phyloP scores from a whole-genome alignment of 30 jellyfish, hydroid and myxozoan species.

The Haliclystus octoradiatus region DNA sequence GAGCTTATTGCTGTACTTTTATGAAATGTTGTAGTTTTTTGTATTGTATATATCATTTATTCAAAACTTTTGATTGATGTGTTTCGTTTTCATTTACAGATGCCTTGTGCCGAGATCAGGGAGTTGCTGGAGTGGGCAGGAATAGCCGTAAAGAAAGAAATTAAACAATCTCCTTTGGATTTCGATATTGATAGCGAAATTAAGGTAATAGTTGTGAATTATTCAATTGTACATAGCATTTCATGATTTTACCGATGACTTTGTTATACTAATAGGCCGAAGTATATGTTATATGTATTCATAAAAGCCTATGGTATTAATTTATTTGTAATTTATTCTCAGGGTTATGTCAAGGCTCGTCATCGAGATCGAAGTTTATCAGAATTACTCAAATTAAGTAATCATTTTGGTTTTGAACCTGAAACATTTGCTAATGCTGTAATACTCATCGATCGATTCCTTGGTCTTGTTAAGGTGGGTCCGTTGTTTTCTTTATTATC shows the following conservation, averaged over 20 bases:
- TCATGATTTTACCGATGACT: no score
- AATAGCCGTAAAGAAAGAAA: background rate
- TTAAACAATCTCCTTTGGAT: background rate
- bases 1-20: no score
- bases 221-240: no score
- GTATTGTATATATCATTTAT: no score
- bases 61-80: no score
- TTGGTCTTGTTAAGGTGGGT: slow-evolving; percentile 45
- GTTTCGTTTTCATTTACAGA: slow-evolving; percentile 23
- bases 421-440: slow-evolving; percentile 66
- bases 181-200: background rate
- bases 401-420: slow-evolving; percentile 66
- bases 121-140: slow-evolving; percentile 8
- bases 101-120: slow-evolving; percentile 66
- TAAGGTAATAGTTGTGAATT: background rate
- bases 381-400: slow-evolving; percentile 52
- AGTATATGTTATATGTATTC: no score
- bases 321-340: background rate
- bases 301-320: no score
- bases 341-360: slow-evolving; percentile 53
- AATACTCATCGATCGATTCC: slow-evolving; percentile 50
- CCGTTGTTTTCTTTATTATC: background rate
- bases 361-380: slow-evolving; percentile 54
- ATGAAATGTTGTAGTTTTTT: no score
- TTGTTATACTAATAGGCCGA: no score